Evolutionary conservation across 2,797 vertebrate genomes (phyloP), one percentile per base, ranked within the genome.

Genomic region (Crotalus adamanteus): DNA sequence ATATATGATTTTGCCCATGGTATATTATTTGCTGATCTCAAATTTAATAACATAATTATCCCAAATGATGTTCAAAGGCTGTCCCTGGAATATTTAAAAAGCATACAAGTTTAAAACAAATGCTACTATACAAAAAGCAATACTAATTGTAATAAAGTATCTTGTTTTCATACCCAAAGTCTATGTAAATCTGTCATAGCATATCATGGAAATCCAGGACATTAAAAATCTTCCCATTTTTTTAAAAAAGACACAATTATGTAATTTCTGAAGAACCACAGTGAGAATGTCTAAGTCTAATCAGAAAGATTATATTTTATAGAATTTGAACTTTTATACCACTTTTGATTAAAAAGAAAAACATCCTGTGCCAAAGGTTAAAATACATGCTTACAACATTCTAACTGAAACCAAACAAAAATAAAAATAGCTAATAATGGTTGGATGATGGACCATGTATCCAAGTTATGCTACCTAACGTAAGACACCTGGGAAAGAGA

Each of bases 101-200:
- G 26, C 2, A 8, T 6, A 63, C 11, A 90, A 6, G 18, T 57
- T 28, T 51, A 73, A 73, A 69, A 60, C 83, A 89, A 89, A 92
- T 92, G 92, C 57, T 90, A 56, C 87, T 91, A 53, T 89, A 89
- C 26, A 47, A 92, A 47, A 69, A 91, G 51, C 78, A 83, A 88
- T n/a, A 69, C 65, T 65, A 63, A 63, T 63, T 63, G 61, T 26
- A 26, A 65, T 65, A 65, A 28, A 65, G 59, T 22, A 25, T 60
- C 59, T n/a, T 65, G 28, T n/a, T 28, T 65, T 65, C 12, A 65
- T 65, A 65, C 63, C 11, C 63, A n/a, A 69, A 31, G n/a, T 69
- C 13, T 69, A 69, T 31, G 65, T 4, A 83, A 88, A 51, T 22
- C 56, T 91, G 22, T 42, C 25, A 13, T 4, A 59, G 60, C 63